Evolutionary conservation across 2,888 invertebrate species (phyloP), one percentile per base, ranked within the genome.

Genomic region (Plebejus anna): DNA sequence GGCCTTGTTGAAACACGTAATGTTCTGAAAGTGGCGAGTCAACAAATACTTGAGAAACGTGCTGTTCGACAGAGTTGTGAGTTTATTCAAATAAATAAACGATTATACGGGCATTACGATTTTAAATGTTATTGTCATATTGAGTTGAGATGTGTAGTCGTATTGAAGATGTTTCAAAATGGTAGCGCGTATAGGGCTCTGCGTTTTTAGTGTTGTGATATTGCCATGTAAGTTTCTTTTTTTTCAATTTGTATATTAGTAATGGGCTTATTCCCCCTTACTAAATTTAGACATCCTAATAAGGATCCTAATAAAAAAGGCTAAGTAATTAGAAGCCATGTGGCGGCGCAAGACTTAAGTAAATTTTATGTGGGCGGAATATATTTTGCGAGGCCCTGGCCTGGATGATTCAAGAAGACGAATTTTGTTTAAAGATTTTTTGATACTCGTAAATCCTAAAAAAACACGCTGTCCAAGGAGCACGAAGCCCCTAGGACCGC

Each of bases 151-250:
- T 42, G 55, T 55, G 55, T 22, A 22, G 13, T 28, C 42, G 38
- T 76, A 22, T 22, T 71, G 82, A 92, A 90, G 87, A 93, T 93
- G 93, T 81, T 86, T 81, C 81, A 92, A 90, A 89, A 93, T 93
- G 93, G 90, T 89, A 87, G 86, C 89, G 83, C 82, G 83, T 79
- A 82, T 81, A 82, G 86, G 85, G 84, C 83, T 84, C 82, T 88
- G 81, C 81, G 76, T 89, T 79, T 81, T 87, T 80, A 82, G 84
- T 85, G 82, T 83, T 78, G 42, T 88, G 76, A 81, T 88, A 77
- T 82, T 83, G 80, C 82, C 87, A 76, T 81, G 86, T 87, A 82
- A 83, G 83, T 85, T 77, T 42, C 61, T 76, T 78, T 22, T 22
- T 22, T 76, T 22, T 22, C 77, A 28, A 66, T 77, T 70, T 70